Base-by-base conservation (phyloP, 2,888 invertebrate species). In the Morinoia aosen region DNA sequence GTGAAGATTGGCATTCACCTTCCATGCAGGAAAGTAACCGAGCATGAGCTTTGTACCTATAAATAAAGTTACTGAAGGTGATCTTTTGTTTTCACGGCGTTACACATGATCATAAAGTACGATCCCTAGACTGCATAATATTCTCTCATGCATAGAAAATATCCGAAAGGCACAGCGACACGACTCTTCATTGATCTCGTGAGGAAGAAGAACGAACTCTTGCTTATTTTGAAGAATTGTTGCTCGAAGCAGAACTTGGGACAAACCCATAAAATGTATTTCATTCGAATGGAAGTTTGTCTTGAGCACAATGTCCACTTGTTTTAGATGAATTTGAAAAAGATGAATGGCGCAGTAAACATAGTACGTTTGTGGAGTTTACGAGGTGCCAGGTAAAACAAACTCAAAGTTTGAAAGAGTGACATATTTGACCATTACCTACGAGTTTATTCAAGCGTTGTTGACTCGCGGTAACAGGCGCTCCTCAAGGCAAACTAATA, bases 81-180 rank as follows among this genome's bases (percentile, higher is more conserved):
- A 61, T 76, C 33, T 76, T 76, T 76, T 76, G 25, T 33, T 76
- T 33, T 76, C 33, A 33, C 76, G 76, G 14, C 76, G 76, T 76
- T 33, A 76, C 16, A 33, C 76, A 76, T 76, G 76, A 19, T 76
- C 76, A 76, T 76, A 76, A 76, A 76, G 76, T 33, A 33, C 19
- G 76, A 76, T 76, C 76, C 25, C 76, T 33, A 2, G 76, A 76
- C 76, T 76, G 76, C 25, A 33, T 33, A 33, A 76, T 33, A 76
- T 76, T 76, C 76, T 76, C 76, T 76, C 76, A 76, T 76, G 76
- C 76, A 76, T 76, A 76, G 76, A 76, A 76, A 76, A 76, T 33
- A 76, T 19, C 76, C 8, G 76, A 33, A 33, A 25, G 76, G 25
- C 76, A 33, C 25, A 8, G 25, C 76, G 76, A 33, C 25, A 76